Percentiles rank a stretch among this genome's conserved stretches.
phyloP scores from a whole-genome alignment of 2,888 invertebrate species.

The Epinotia brunnichana region DNA sequence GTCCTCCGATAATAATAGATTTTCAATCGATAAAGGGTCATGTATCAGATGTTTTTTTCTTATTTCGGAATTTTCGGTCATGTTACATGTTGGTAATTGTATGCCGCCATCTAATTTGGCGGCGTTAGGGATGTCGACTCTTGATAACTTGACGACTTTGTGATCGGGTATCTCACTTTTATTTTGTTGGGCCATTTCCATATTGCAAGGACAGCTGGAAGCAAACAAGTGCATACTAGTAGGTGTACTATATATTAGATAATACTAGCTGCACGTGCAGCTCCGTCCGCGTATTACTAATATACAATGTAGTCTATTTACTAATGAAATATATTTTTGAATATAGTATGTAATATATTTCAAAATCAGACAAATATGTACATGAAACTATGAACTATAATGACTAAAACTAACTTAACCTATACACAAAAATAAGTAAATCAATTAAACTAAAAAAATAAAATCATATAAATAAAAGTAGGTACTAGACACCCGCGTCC shows the following conservation, averaged over 20 bases:
- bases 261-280: too few relatives aligned
- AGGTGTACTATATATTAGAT: neutral
- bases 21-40: neutral
- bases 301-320: too few relatives aligned
- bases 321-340: too few relatives aligned
- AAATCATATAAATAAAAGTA: too few relatives aligned
- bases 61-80: neutral
- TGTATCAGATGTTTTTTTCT: neutral
- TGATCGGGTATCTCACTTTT: neutral
- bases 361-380: too few relatives aligned
- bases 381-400: too few relatives aligned
- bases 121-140: neutral
- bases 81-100: neutral
- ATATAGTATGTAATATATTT: too few relatives aligned
- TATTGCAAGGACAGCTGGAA: slow-evolving; percentile 44
- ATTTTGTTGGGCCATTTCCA: slow-evolving; percentile 11
- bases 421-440: too few relatives aligned
- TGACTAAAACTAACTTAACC: too few relatives aligned
- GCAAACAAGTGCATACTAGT: slow-evolving; percentile 28
- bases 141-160: neutral
- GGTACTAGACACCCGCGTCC: too few relatives aligned
- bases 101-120: neutral
- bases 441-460: too few relatives aligned
- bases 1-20: neutral
- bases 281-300: too few relatives aligned